Evolutionary conservation across 2,888 invertebrate species (phyloP), one percentile per base, ranked within the genome.

Genomic region (Netelia virgata): DNA sequence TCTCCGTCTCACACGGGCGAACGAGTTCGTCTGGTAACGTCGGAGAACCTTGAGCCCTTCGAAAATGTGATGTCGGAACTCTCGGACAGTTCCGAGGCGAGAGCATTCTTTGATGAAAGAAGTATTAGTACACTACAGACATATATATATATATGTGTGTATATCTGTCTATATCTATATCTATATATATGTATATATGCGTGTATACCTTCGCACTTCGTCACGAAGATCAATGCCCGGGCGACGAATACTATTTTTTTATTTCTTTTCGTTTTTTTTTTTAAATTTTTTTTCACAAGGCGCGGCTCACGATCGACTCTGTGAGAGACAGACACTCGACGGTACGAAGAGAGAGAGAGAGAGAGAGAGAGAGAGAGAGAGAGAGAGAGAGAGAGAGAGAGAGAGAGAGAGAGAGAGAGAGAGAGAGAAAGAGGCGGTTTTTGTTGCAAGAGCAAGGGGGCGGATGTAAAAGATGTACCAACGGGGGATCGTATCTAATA

Each of bases 401-500:
- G 75, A 77, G 61, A 74, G 70, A 80, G 28, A 28, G 28, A 55
- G 53, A 63, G 3, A 59, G 63, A 82, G 61, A 70, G 41, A 59
- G 63, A 72, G 36, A 69, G 61, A 63, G 70, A 72, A 50, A 20
- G 70, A 72, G 82, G 84, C 70, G 82, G 79, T 66, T 82, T 82
- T 75, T 69, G 84, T 72, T 85, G 77, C 77, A 83, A 70, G 83
- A 86, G 87, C 84, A 79, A 78, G 69, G 66, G 74, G 72, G 84
- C 82, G 78, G 82, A 84, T 79, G 64, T 85, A 76, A 72, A 66
- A 82, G 78, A 72, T 72, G 84, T 82, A 85, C 70, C 84, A 72
- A 82, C 82, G 76, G 82, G 82, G 84, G 82, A 72, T 82, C 84
- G 78, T 75, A 85, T 85, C 82, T 85, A 82, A 82, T 85, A 85